These are phyloP conservation scores for Chionodraco myersi DNA, from an alignment of 2,113 vertebrate species.

Conservation along the genomic window DNA sequence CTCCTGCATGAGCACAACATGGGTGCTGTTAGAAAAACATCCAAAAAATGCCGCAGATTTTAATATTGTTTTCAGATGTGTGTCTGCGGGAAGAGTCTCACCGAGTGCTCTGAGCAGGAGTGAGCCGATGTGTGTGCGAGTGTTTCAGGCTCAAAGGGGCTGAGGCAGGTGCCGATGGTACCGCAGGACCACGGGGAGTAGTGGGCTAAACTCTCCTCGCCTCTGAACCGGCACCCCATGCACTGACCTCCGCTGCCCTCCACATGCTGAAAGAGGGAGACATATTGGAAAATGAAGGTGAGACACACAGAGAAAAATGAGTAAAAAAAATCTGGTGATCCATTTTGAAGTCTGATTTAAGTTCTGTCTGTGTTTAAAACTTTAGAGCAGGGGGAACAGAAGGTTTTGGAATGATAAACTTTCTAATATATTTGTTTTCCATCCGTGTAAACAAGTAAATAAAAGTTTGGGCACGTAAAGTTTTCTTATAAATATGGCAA, in stretches of 20 bases:
- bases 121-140: constrained; percentile 82
- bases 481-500: no score
- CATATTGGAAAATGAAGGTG: not conserved
- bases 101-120: constrained; percentile 90
- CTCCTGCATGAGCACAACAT: constrained; percentile 77
- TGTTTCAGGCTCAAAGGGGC: constrained; percentile 91
- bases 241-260: constrained; percentile 87
- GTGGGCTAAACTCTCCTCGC: constrained; percentile 89
- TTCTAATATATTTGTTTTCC: no score
- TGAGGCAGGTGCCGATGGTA: constrained; percentile 90
- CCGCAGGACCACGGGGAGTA: constrained; percentile 97
- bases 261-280: constrained; percentile 82
- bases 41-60: not conserved
- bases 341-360: no score
- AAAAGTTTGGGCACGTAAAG: no score
- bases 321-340: no score
- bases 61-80: not conserved
- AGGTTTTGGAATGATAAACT: no score
- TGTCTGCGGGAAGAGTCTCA: constrained; percentile 76
- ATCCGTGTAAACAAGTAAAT: no score
- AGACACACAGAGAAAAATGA: not conserved
- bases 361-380: no score
- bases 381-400: no score
- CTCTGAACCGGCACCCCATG: constrained; percentile 89
- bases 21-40: not conserved